These are phyloP conservation scores for Oreonectes daqikongensis DNA, from an alignment of 2,797 vertebrate species.

Conservation along the genomic window DNA sequence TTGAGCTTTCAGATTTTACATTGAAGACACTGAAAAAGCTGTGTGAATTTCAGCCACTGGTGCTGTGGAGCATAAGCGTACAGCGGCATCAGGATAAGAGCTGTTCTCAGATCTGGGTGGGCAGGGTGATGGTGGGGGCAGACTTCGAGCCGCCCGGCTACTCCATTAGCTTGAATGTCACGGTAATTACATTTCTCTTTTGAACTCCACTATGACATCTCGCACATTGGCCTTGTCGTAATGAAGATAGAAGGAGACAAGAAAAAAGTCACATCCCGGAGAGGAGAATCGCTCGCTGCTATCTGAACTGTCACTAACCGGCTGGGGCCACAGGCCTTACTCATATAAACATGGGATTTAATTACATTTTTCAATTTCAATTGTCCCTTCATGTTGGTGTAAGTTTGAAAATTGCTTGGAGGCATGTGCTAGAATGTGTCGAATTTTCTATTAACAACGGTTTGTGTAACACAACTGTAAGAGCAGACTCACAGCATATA, in stretches of 20 bases:
- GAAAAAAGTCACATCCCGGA: constrained; percentile 16
- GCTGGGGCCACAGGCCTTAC: constrained; percentile 52
- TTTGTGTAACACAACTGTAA: constrained; percentile 27
- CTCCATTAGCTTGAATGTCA: constrained; percentile 57
- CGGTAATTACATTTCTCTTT: constrained; percentile 60
- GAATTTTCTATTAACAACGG: constrained; percentile 41
- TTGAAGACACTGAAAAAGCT: background rate
- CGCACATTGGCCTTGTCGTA: constrained; percentile 52
- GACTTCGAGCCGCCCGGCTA: constrained; percentile 27
- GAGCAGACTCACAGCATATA: constrained; percentile 2
- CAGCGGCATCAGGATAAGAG: background rate
- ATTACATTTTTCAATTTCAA: constrained; percentile 57
- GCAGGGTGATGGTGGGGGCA: constrained; percentile 33
- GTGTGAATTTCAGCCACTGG: background rate
- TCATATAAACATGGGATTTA: constrained; percentile 57
- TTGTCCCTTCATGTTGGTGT: constrained; percentile 58
- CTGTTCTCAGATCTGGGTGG: constrained; percentile 15
- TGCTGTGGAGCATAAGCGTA: too few species aligned
- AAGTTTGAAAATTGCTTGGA: constrained; percentile 59
- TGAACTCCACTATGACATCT: constrained; percentile 57
- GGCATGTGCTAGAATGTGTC: constrained; percentile 53
- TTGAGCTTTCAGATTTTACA: background rate
- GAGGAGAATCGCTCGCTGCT: constrained; percentile 16
- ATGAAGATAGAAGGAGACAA: constrained; percentile 44
- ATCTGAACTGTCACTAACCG: constrained; percentile 51